Conservation (phyloP, 2,888 invertebrate species). For the Himalopsyche kuldschensis region DNA sequence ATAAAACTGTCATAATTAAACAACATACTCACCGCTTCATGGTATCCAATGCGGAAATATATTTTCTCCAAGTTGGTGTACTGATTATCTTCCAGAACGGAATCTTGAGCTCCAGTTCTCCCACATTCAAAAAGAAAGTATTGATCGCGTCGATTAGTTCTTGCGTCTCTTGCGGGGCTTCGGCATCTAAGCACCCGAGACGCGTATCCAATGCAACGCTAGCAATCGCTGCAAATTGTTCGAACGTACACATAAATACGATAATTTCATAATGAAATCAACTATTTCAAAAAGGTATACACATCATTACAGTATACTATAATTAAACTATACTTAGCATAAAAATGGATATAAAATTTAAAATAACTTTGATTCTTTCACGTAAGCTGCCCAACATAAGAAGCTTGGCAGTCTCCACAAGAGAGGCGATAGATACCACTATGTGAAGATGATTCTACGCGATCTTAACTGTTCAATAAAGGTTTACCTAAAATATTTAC, state of each 20-base stretch:
- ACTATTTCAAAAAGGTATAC: too few species aligned
- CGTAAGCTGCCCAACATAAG: too few species aligned
- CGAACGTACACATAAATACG: neutral
- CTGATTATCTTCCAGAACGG: constrained; percentile 70
- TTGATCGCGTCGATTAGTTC: constrained; percentile 67
- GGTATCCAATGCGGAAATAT: constrained; percentile 67
- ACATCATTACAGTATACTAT: too few species aligned
- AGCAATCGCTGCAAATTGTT: constrained; percentile 60
- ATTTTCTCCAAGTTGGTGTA: constrained; percentile 64
- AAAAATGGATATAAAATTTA: too few species aligned
- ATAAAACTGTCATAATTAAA: too few species aligned
- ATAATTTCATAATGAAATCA: neutral
- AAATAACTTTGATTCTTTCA: too few species aligned
- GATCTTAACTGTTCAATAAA: too few species aligned
- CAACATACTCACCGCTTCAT: constrained; percentile 63
- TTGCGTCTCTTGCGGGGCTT: constrained; percentile 60
- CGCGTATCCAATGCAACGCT: constrained; percentile 67
- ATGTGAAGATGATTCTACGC: too few species aligned
- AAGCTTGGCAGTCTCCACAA: too few species aligned
- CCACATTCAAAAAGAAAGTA: constrained; percentile 68
- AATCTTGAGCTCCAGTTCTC: constrained; percentile 64
- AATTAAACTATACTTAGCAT: too few species aligned
- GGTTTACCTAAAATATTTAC: too few species aligned
- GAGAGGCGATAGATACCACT: too few species aligned
- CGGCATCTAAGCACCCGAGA: constrained; percentile 64